phyloP scores from a whole-genome alignment of 2,113 vertebrate species.

The Aegithalos caudatus region DNA sequence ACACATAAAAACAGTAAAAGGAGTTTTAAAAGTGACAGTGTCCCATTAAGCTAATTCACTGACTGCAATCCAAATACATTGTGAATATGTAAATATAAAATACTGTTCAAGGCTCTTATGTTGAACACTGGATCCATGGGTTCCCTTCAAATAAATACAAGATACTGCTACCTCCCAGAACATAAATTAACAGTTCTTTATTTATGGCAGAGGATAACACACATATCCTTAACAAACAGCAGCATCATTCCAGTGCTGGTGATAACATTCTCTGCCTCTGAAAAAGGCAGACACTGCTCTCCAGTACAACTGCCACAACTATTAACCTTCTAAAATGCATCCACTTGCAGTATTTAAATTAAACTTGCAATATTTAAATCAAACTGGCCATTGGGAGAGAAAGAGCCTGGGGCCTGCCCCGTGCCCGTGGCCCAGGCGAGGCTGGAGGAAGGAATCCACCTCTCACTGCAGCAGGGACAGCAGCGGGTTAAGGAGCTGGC shows the following conservation, averaged over 20 bases:
- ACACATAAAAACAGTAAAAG: not conserved
- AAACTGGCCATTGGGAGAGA: not conserved
- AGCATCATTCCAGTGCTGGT: not conserved
- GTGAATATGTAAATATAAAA: not conserved
- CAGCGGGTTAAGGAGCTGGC: not conserved
- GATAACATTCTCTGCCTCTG: not conserved
- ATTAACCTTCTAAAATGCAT: not conserved
- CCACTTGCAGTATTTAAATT: not conserved
- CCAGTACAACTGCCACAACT: not conserved
- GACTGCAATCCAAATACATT: not conserved
- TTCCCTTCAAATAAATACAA: slow-evolving; percentile 9
- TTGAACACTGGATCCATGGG: not conserved
- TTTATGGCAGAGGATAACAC: not conserved
- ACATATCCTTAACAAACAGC: not conserved
- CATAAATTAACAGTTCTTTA: not conserved
- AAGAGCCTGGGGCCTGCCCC: not conserved
- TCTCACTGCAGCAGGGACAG: not conserved
- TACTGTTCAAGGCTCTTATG: not conserved
- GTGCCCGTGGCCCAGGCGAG: not conserved
- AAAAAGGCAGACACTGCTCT: not conserved
- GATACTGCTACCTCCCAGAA: slow-evolving; percentile 22
- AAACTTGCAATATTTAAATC: not conserved
- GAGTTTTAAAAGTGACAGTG: not conserved
- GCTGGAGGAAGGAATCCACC: not conserved
- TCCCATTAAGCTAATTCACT: not conserved